phyloP scores from a whole-genome alignment of 2,797 vertebrate species.

The Graptemys geographica region DNA sequence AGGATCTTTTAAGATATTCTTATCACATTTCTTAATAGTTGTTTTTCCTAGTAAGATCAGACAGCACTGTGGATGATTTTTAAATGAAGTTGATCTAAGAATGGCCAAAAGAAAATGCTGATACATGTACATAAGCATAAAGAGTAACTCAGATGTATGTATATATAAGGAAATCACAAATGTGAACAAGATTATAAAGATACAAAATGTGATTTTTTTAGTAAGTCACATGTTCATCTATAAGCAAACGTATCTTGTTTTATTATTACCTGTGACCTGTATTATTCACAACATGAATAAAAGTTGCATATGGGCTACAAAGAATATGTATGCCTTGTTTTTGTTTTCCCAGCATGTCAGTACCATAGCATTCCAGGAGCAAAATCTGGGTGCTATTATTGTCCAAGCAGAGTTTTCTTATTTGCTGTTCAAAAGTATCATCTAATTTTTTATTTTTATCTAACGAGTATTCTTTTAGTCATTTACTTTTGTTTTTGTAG shows the following conservation, averaged over 20 bases:
- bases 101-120: conserved; percentile 9
- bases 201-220: neutral
- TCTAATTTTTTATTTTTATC: rapidly evolving
- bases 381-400: neutral
- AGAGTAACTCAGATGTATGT: neutral
- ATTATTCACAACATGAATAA: neutral
- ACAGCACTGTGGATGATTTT: neutral
- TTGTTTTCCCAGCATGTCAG: neutral
- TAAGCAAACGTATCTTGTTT: neutral
- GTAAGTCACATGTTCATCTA: neutral
- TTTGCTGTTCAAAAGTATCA: rapidly evolving
- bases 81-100: neutral
- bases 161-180: rapidly evolving
- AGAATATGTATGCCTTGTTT: neutral
- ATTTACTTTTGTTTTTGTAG: neutral
- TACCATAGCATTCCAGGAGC: neutral
- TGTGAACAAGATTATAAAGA: rapidly evolving
- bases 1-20: neutral
- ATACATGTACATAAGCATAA: neutral
- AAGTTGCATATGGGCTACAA: neutral
- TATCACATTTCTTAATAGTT: neutral
- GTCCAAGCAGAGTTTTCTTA: neutral
- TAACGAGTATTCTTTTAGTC: neutral
- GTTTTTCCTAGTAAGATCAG: neutral
- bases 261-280: neutral